Evolutionary conservation across 2,888 invertebrate species (phyloP).

Genomic region (Neoascia interrupta): DNA sequence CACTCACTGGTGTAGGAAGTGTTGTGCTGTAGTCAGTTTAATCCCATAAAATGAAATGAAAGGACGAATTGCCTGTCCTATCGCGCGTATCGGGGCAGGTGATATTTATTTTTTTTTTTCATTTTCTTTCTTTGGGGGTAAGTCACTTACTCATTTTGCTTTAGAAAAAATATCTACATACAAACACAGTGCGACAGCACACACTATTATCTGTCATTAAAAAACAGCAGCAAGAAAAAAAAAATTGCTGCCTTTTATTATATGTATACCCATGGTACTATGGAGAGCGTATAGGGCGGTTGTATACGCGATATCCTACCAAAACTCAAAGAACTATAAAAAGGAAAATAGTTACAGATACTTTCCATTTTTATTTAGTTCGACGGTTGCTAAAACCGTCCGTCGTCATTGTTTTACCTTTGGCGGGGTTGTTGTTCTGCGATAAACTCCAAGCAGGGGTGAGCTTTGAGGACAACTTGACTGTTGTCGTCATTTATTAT

Average conservation of each 20-base stretch:
- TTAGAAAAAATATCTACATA: constrained; percentile 14
- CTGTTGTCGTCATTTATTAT: constrained; percentile 69
- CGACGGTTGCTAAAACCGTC: constrained; percentile 48
- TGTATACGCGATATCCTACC: constrained; percentile 18
- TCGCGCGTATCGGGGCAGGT: constrained; percentile 65
- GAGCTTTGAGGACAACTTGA: constrained; percentile 68
- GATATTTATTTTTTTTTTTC: constrained; percentile 48
- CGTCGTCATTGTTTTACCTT: constrained; percentile 14
- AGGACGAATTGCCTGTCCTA: constrained; percentile 37
- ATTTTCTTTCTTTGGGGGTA: constrained; percentile 39
- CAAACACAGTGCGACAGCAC: constrained; percentile 22
- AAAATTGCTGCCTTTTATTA: constrained; percentile 23
- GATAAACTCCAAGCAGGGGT: constrained; percentile 40
- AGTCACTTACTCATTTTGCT: constrained; percentile 58
- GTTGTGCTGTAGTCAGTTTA: not conserved
- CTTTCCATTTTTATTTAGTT: constrained; percentile 65
- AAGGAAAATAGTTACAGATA: constrained; percentile 38
- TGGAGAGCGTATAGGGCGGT: constrained; percentile 15
- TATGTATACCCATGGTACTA: too few species aligned
- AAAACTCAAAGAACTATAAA: constrained; percentile 38
- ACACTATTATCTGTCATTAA: constrained; percentile 57
- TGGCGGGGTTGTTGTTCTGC: constrained; percentile 40
- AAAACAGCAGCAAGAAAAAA: constrained; percentile 18
- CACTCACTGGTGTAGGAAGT: not conserved
- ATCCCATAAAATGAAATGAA: constrained; percentile 4